These are phyloP conservation scores for Dicrurus megarhynchus DNA, from an alignment of 2,113 vertebrate species.

Conservation along the genomic window DNA sequence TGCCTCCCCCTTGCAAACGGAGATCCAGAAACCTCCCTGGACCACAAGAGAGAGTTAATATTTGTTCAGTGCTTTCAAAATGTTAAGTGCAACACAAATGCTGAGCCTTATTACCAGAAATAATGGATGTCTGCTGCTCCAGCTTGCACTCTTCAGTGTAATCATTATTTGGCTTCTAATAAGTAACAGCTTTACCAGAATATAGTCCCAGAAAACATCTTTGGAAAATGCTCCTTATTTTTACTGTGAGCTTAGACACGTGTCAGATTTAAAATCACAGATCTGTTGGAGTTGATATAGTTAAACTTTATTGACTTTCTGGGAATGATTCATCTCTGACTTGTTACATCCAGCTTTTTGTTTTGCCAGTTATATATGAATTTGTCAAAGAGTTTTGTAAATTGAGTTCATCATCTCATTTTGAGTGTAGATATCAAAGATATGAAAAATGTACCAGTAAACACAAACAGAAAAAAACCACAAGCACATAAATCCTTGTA, in stretches of 20 bases:
- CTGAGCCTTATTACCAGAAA: slow-evolving; percentile 1
- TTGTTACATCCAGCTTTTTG: not conserved
- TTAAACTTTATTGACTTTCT: not conserved
- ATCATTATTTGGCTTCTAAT: slow-evolving; percentile 10
- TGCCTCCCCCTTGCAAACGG: not conserved
- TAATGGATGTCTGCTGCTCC: slow-evolving; percentile 34
- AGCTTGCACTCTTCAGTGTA: not conserved
- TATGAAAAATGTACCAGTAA: not conserved
- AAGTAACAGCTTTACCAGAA: not conserved
- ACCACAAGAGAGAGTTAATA: slow-evolving; percentile 27
- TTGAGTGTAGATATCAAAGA: not conserved
- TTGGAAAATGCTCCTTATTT: not conserved
- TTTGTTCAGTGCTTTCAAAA: slow-evolving; percentile 47
- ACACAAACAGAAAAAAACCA: not conserved
- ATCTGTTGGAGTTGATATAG: not conserved
- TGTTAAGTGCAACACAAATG: slow-evolving; percentile 32
- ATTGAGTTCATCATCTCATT: not conserved
- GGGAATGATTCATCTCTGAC: not conserved
- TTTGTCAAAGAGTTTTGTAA: not conserved
- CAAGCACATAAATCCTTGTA: not conserved
- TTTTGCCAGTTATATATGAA: not conserved
- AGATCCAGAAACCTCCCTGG: not conserved
- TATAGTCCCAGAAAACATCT: not conserved
- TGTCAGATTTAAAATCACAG: not conserved
- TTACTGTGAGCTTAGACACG: not conserved